Evolutionary conservation across 2,113 vertebrate species (phyloP).

Genomic region (Saguinus midas): DNA sequence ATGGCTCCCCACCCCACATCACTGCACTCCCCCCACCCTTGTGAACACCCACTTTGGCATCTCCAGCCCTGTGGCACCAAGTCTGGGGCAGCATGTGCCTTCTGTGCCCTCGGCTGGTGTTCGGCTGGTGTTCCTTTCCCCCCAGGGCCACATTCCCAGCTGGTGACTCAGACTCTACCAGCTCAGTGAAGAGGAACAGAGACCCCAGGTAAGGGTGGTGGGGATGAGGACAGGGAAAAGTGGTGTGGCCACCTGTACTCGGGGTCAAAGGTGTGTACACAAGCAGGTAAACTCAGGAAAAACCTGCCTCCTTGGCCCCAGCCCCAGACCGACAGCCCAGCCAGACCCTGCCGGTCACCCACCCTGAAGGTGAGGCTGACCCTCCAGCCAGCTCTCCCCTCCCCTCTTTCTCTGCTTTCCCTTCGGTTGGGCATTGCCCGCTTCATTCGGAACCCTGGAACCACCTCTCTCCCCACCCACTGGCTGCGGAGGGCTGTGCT

Average conservation of each 20-base stretch:
- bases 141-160: not conserved
- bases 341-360: not conserved
- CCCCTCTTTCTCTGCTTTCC: not conserved
- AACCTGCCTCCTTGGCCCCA: not conserved
- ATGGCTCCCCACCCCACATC: not conserved
- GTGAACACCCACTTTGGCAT: not conserved
- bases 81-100: not conserved
- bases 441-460: not conserved
- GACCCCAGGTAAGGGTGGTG: not conserved
- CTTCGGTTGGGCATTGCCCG: not conserved
- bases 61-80: not conserved
- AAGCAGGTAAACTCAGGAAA: not conserved
- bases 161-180: not conserved
- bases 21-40: not conserved
- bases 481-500: not conserved
- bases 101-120: not conserved
- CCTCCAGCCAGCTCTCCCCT: not conserved
- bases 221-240: not conserved
- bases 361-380: not conserved
- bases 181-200: not conserved
- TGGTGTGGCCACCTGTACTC: not conserved
- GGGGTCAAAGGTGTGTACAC: not conserved
- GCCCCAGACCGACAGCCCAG: not conserved
- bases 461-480: not conserved
- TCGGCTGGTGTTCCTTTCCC: not conserved